A percentile compares a stretch with the other conserved stretches of the same genome.
phyloP scores from a whole-genome alignment of 1,140 invertebrate species.

The Zaprionus inermis region DNA sequence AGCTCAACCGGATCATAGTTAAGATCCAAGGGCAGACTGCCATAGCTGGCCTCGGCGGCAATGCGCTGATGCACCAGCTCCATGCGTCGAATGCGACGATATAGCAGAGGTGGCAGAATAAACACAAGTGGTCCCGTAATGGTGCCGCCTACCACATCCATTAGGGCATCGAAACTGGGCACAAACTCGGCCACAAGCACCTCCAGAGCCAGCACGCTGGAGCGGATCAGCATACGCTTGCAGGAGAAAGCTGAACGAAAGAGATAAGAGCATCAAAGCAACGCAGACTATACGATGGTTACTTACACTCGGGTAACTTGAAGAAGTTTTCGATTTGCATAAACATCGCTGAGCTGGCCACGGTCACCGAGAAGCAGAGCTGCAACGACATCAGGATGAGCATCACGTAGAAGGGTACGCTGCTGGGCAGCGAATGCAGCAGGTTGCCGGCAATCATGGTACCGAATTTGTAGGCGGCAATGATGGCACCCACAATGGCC shows the following conservation, averaged over 20 bases:
- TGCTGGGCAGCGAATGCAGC: constrained; percentile 87
- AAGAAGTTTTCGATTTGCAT: constrained; percentile 89
- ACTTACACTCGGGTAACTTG: constrained; percentile 86
- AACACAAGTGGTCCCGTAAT: constrained; percentile 94
- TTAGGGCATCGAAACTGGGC: constrained; percentile 94
- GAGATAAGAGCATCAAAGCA: constrained; percentile 43
- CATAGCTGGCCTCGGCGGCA: constrained; percentile 74
- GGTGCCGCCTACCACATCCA: constrained; percentile 93
- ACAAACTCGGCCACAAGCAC: constrained; percentile 92
- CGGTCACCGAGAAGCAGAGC: constrained; percentile 90
- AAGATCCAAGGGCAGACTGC: constrained; percentile 72
- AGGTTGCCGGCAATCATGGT: constrained; percentile 85
- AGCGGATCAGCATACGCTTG: constrained; percentile 90
- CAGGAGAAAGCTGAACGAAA: constrained; percentile 89
- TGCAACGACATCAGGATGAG: constrained; percentile 89
- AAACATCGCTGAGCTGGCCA: constrained; percentile 90
- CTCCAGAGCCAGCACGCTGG: constrained; percentile 88
- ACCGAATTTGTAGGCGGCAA: constrained; percentile 88
- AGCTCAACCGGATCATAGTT: constrained; percentile 75
- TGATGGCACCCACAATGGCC: constrained; percentile 87
- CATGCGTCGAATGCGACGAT: constrained; percentile 86
- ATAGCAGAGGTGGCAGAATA: constrained; percentile 93
- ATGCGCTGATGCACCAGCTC: constrained; percentile 73
- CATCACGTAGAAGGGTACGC: constrained; percentile 86
- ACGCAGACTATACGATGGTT: not conserved